These are phyloP conservation scores for Stenodema calcarata DNA, from an alignment of 2,888 invertebrate species.

Conservation along the genomic window DNA sequence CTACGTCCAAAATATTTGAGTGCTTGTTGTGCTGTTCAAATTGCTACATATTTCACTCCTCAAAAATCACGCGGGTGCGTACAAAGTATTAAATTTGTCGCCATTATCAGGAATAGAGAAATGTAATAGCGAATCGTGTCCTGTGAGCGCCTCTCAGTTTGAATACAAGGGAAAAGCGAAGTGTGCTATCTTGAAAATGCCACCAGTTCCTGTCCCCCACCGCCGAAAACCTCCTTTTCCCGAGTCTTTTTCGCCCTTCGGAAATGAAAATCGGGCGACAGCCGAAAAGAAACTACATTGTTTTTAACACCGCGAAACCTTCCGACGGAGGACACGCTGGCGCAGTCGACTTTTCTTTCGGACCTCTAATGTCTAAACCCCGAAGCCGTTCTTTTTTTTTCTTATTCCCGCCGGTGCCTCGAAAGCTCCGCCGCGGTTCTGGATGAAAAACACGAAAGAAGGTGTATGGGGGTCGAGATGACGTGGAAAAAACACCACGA, in stretches of 20 bases:
- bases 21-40: no score
- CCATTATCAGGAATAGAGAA: no score
- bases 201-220: no score
- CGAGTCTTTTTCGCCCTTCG: not conserved
- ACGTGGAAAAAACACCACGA: not conserved
- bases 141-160: not conserved
- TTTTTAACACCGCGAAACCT: conserved; percentile 14
- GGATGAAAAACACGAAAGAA: not conserved
- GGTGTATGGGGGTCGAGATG: not conserved
- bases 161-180: not conserved
- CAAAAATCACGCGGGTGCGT: no score
- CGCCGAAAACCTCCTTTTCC: not conserved
- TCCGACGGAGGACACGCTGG: not conserved
- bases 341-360: conserved; percentile 24
- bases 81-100: no score
- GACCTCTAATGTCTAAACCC: not conserved
- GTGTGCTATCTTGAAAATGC: not conserved
- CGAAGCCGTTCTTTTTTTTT: not conserved
- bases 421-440: not conserved
- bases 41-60: no score
- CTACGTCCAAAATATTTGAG: no score
- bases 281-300: not conserved
- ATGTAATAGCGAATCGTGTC: no score
- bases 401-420: not conserved
- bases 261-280: not conserved